Percentiles rank a stretch among this genome's conserved stretches.
Evolutionary conservation across 2,797 vertebrate genomes (phyloP).

Genomic region (Pteronotus mesoamericanus): DNA sequence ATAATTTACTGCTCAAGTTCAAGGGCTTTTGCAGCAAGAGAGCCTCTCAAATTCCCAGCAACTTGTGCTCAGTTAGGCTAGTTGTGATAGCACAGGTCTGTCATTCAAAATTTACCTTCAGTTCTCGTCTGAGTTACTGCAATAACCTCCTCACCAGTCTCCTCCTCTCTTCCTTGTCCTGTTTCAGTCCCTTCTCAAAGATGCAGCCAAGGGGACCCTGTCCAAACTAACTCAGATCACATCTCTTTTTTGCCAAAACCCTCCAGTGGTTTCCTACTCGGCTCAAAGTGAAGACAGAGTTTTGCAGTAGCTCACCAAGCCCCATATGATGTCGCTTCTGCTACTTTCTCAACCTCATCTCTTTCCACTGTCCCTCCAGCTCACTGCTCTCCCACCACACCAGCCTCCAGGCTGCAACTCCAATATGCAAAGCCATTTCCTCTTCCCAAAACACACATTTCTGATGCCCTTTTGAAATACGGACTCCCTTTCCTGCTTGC

Average conservation of each 20-base stretch:
- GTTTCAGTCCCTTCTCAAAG: not conserved
- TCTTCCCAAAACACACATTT: not conserved
- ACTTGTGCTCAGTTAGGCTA: not conserved
- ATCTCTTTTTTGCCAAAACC: not conserved
- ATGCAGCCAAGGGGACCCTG: accelerated
- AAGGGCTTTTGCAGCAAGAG: slow-evolving; percentile 56
- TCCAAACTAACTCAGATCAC: not conserved
- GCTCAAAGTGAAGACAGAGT: not conserved
- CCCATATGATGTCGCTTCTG: accelerated
- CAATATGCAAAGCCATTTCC: not conserved
- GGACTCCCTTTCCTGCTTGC: not conserved
- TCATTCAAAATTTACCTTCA: not conserved
- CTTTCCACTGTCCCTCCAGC: not conserved
- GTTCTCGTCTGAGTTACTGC: too few relatives aligned
- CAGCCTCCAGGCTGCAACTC: not conserved
- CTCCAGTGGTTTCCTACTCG: too few relatives aligned
- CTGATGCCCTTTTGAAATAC: not conserved
- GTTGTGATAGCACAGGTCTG: not conserved
- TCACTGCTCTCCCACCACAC: not conserved
- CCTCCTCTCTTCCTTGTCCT: too few relatives aligned
- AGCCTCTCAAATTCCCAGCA: slow-evolving; percentile 27
- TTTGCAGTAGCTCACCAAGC: not conserved
- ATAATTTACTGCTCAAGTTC: slow-evolving; percentile 70
- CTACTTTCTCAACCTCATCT: not conserved
- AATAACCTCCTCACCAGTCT: not conserved